phyloP scores from a whole-genome alignment of 1,140 invertebrate species.

The Whitmania pigra region DNA sequence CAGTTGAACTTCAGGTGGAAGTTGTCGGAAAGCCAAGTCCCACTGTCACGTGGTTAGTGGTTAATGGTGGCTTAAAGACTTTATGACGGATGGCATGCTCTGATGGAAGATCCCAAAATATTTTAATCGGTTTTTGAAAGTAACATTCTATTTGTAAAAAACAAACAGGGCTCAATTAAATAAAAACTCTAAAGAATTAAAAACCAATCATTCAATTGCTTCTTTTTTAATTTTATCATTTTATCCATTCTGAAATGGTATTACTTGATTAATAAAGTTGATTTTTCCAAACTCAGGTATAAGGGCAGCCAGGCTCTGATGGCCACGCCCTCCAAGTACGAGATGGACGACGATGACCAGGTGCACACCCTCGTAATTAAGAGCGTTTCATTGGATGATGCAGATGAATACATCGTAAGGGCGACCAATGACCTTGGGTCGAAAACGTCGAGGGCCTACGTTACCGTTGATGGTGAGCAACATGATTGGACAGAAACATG shows the following conservation, averaged over 20 bases:
- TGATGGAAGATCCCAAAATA: no score
- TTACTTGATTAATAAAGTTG: no score
- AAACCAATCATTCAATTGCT: no score
- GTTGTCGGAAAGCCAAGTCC: conserved; percentile 24
- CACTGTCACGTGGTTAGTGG: conserved; percentile 23
- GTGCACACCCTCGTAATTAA: conserved; percentile 72
- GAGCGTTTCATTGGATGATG: conserved; percentile 90
- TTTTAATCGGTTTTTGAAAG: no score
- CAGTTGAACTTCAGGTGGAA: conserved; percentile 26
- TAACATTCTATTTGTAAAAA: no score
- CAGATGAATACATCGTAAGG: conserved; percentile 89
- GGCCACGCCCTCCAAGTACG: conserved; percentile 55
- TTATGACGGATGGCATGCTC: neutral
- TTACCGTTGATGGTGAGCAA: conserved; percentile 61
- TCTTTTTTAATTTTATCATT: no score
- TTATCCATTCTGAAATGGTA: no score
- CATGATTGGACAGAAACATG: neutral
- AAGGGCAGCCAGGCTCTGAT: conserved; percentile 80
- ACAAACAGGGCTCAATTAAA: no score
- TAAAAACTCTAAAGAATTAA: no score
- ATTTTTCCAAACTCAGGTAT: conserved; percentile 42
- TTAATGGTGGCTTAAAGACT: neutral
- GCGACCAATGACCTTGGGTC: conserved; percentile 84
- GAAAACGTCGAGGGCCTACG: conserved; percentile 78
- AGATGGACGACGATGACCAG: conserved; percentile 71